Evolutionary conservation across 1,140 invertebrate species (phyloP), one percentile per base, ranked within the genome.

Genomic region (Ceratina calcarata): DNA sequence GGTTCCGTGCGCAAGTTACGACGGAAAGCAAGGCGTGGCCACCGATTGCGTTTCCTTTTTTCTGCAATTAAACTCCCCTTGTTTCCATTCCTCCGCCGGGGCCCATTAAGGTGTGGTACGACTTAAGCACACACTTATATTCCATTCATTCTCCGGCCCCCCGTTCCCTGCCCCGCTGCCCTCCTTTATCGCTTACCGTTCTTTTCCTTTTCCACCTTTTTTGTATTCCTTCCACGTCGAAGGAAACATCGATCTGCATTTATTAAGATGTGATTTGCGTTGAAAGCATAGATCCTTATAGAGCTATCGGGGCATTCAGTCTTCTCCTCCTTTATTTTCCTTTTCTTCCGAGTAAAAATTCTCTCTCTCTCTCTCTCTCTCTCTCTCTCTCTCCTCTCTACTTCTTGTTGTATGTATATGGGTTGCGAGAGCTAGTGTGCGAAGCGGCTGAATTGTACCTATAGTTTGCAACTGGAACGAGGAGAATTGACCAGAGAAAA

Each of bases 181-280:
- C 27, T 20, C 27, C 72, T 55, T 10, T 20, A 20, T 20, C n/a
- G 22, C 20, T 55, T 37, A 22, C 16, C 12, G 15, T 24, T 22
- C 22, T 24, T 8, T 16, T 37, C 61, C 51, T 32, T 7, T 24
- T 24, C 57, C 37, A 10, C 12, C 45, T 77, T 65, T 73, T 77
- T 58, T 64, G 69, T 69, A 68, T 76, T 76, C 70, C 24, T 58
- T 60, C 69, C 72, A 16, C 53, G 69, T 32, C 65, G 45, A 81
- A 67, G 84, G 79, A 85, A 85, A 85, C 82, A 84, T 84, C 70
- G 82, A 85, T 85, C 79, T 84, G 79, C 79, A 85, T 85, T 85
- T 85, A 81, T 84, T 74, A 85, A 49, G 71, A 77, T 80, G 79
- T 32, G 83, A 84, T 85, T 84, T 85, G 70, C 79, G 85, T 81